phyloP scores from a whole-genome alignment of 2,113 vertebrate species.

The Merops nubicus region DNA sequence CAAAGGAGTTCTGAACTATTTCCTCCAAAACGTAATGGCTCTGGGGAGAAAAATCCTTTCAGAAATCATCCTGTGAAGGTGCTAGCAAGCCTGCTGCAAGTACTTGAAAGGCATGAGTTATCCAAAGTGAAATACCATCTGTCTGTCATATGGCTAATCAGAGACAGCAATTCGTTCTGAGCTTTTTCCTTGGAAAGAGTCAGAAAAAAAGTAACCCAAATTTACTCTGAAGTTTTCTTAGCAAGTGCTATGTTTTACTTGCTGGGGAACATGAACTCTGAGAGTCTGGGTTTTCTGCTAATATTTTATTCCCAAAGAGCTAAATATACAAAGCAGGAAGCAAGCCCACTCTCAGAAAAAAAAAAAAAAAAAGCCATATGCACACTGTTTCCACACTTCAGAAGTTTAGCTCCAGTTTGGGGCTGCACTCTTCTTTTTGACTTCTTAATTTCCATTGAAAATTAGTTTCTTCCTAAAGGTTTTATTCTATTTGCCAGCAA shows the following conservation, averaged over 20 bases:
- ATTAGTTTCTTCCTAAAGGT: neutral
- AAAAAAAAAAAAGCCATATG: neutral
- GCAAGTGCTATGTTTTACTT: neutral
- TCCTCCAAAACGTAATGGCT: neutral
- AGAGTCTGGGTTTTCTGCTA: neutral
- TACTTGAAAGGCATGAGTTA: neutral
- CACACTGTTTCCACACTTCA: neutral
- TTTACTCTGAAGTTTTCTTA: neutral
- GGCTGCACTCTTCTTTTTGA: neutral
- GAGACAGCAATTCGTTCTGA: neutral
- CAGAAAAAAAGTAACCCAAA: rapidly evolving
- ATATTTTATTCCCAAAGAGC: neutral
- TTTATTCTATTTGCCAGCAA: neutral
- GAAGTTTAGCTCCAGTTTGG: neutral
- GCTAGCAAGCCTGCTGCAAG: neutral
- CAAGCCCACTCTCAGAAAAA: neutral
- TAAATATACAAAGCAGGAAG: neutral
- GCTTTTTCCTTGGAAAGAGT: neutral
- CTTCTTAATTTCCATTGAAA: neutral
- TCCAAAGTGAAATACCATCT: neutral
- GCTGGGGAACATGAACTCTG: neutral
- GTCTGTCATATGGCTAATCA: neutral
- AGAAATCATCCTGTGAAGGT: neutral
- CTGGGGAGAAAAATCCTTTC: neutral
- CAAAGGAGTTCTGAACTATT: neutral